Base-by-base conservation (phyloP, 2,113 vertebrate genomes). In the Haemorhous mexicanus region DNA sequence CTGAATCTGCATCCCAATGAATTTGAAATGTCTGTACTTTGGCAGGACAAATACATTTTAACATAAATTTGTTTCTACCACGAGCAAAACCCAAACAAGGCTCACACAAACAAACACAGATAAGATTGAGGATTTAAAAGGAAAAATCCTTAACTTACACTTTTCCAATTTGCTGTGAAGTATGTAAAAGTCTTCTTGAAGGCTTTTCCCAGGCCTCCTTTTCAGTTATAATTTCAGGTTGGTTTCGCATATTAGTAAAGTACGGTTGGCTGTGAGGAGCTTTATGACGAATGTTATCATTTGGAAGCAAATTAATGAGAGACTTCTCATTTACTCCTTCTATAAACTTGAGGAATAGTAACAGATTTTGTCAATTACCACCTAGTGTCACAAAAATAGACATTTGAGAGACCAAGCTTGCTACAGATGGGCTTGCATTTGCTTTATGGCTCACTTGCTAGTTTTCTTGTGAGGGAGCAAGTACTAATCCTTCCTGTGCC, bases 351-450 rank as follows among this genome's bases (percentile, higher is more conserved):
- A 87, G 73, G 37, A 89, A 68, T 32, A 44, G 30, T 64, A 66
- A 78, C 58, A 94, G 52, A 94, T 87, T 94, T 94, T 92, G 41
- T 70, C 68, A 86, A 9, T 86, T 92, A 72, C 69, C 52, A 72
- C 41, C 61, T 64, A 89, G 69, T 78, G 64, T 87, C 44, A 90
- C 30, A 84, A 70, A 89, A 80, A 62, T 17, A 85, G 74, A 47
- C n/a, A n/a, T 44, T 67, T 75, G 35, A 91, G 73, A 81, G 33
- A 23, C 49, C 77, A 64, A n/a, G 35, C 28, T 81, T 80, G 44
- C 53, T 47, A 74, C 59, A 90, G 63, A 86, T 83, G 67, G 46
- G 23, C 41, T 88, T 44, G 33, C 44, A 52, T 68, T 90, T 81
- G 17, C 47, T 92, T 84, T 81, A 76, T 89, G 56, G 64, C 56